Evolutionary conservation across 1,140 invertebrate species (phyloP), one percentile per base, ranked within the genome.

Genomic region (Pseudomyrmex dendroicus): DNA sequence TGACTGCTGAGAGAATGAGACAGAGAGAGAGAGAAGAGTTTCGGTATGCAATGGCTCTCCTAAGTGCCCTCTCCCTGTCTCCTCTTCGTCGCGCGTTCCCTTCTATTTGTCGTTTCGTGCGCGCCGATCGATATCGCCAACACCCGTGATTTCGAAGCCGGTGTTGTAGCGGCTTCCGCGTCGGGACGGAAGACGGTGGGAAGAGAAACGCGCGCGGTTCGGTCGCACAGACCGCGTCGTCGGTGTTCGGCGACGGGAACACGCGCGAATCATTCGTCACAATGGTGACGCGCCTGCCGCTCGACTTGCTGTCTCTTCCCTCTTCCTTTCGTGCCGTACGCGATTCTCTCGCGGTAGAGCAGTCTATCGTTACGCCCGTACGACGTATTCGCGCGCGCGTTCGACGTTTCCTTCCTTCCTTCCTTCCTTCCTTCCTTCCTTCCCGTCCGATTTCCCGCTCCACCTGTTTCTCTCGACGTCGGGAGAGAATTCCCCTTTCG

Each of bases 241-340:
- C 44, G 56, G 66, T 80, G 44, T 80, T 80, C 77, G 46, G 61
- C n/a, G 57, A 35, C 35, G 35, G 5, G 68, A 82, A 82, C 78
- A 63, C 61, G 48, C 59, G 70, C 72, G 78, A 77, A 77, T 83
- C 73, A 64, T 76, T 76, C 62, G 62, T 77, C 82, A 83, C 72
- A 83, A 83, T 83, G 61, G 59, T 66, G 82, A 76, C 62, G 72
- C 54, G 68, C 67, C 35, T 48, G 17, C 54, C 76, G 66, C 54
- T 72, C 54, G 54, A 61, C 76, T 80, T 70, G 54, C 54, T 12
- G 15, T 12, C 44, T 54, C 25, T 17, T 62, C 48, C 44, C 48
- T 20, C 59, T 22, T 22, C 8, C 17, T 44, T 13, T 13, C 15
- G 57, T 50, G 66, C 66, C 17, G 13, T 35, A 35, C 57, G 46